Conservation (phyloP, 2,113 vertebrate species). For the Anguilla japonica region DNA sequence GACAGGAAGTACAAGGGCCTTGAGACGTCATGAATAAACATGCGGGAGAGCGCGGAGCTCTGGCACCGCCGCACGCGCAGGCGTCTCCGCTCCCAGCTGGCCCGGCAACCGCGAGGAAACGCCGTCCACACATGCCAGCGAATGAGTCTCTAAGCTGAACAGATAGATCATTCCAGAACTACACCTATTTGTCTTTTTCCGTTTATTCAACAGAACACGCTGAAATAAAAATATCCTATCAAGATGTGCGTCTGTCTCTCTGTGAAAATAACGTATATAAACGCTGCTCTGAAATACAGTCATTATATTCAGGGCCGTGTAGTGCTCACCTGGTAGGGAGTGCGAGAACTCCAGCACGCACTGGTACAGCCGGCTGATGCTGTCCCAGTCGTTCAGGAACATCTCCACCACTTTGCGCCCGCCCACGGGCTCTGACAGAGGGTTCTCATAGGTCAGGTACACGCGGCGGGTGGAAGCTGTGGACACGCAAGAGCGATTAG, state of each 20-base stretch:
- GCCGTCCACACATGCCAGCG: neutral
- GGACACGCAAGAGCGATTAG: neutral
- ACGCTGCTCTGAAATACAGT: neutral
- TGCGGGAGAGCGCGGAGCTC: neutral
- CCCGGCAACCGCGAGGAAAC: neutral
- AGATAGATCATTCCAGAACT: neutral
- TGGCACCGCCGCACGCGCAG: neutral
- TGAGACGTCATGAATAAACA: neutral
- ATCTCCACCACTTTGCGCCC: slow-evolving; percentile 96
- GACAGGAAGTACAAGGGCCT: neutral
- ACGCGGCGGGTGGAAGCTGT: slow-evolving; percentile 89
- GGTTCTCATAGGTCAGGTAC: slow-evolving; percentile 95
- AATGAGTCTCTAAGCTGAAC: neutral
- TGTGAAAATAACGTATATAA: no score
- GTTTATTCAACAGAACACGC: neutral
- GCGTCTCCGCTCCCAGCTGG: neutral
- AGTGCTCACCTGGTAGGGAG: slow-evolving; percentile 79
- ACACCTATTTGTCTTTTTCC: neutral
- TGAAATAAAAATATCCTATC: neutral
- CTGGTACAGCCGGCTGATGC: slow-evolving; percentile 92
- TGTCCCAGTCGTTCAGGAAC: slow-evolving; percentile 97
- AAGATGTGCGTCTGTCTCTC: no score
- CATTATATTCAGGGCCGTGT: neutral
- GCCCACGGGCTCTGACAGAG: slow-evolving; percentile 92
- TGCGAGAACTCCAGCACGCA: slow-evolving; percentile 93